Conservation (phyloP, 2,113 vertebrate genomes). For the Panthera leo region DNA sequence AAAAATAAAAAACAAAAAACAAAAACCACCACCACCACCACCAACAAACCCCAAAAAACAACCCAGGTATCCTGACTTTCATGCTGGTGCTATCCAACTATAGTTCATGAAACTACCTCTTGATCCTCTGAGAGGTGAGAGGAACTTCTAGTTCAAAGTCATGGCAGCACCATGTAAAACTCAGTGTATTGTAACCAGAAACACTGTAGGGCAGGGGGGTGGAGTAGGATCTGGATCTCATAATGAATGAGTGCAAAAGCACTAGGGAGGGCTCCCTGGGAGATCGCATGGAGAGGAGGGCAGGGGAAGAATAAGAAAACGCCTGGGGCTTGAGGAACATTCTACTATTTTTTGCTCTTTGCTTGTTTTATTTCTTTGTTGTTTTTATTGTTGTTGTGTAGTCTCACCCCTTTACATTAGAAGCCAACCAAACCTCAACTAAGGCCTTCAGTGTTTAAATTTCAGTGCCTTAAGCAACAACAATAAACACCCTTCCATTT, state of each 20-base stretch:
- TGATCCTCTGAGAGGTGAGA: not conserved
- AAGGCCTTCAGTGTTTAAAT: not conserved
- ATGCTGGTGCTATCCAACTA: not conserved
- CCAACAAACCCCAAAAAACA: not conserved
- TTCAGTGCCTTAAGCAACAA: not conserved
- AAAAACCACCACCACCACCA: no score
- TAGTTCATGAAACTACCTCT: not conserved
- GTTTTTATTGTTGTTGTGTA: not conserved
- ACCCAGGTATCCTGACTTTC: not conserved
- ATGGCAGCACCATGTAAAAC: not conserved
- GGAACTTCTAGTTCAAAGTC: not conserved
- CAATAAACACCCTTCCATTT: not conserved
- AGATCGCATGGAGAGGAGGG: not conserved
- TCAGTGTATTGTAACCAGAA: not conserved
- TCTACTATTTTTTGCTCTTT: not conserved
- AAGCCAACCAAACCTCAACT: not conserved
- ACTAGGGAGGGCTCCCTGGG: not conserved
- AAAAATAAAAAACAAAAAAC: not conserved
- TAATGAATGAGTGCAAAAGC: not conserved
- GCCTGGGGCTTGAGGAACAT: not conserved
- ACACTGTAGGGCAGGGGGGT: not conserved
- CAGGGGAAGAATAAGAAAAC: not conserved
- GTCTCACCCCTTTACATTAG: not conserved
- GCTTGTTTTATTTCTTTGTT: not conserved
- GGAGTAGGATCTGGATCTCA: not conserved